Percentiles rank a stretch among this genome's conserved stretches.
Evolutionary conservation across 2,888 invertebrate species (phyloP).

Genomic region (Netelia virgata): DNA sequence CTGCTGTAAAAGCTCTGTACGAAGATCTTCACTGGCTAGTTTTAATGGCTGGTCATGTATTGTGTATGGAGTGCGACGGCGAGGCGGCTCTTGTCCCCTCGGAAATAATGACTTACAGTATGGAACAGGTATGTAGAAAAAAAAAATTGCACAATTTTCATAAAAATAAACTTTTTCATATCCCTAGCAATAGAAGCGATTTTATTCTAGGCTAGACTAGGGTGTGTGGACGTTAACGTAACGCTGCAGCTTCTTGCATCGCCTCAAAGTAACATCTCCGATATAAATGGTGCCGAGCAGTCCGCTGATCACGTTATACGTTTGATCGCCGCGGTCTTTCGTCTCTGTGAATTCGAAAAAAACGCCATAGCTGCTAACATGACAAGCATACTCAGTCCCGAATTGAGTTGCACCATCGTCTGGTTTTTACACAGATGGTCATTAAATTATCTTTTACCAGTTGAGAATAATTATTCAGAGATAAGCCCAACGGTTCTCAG

Average conservation of each 20-base stretch:
- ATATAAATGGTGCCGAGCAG: constrained; percentile 77
- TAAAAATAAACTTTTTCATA: not conserved
- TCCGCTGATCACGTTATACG: constrained; percentile 85
- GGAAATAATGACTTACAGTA: constrained; percentile 88
- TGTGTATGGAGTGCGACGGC: constrained; percentile 89
- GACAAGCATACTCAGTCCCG: constrained; percentile 90
- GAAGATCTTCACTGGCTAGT: constrained; percentile 97
- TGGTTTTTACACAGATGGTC: constrained; percentile 94
- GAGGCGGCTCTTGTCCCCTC: constrained; percentile 89
- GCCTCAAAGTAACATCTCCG: constrained; percentile 82
- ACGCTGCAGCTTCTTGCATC: constrained; percentile 86
- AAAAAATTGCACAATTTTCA: not conserved
- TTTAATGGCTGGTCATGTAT: constrained; percentile 90
- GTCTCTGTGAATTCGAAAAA: constrained; percentile 91
- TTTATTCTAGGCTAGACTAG: constrained; percentile 73
- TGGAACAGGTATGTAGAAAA: constrained; percentile 84
- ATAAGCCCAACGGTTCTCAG: constrained; percentile 88
- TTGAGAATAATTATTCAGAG: constrained; percentile 85
- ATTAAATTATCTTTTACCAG: constrained; percentile 88
- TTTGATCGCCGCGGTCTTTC: constrained; percentile 90
- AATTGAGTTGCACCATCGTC: constrained; percentile 91
- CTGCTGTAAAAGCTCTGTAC: constrained; percentile 88
- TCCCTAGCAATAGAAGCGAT: not conserved
- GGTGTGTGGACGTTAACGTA: constrained; percentile 84
- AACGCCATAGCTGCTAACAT: constrained; percentile 90